Evolutionary conservation across 2,888 invertebrate species (phyloP).

Genomic region (Temnothorax ravouxi): DNA sequence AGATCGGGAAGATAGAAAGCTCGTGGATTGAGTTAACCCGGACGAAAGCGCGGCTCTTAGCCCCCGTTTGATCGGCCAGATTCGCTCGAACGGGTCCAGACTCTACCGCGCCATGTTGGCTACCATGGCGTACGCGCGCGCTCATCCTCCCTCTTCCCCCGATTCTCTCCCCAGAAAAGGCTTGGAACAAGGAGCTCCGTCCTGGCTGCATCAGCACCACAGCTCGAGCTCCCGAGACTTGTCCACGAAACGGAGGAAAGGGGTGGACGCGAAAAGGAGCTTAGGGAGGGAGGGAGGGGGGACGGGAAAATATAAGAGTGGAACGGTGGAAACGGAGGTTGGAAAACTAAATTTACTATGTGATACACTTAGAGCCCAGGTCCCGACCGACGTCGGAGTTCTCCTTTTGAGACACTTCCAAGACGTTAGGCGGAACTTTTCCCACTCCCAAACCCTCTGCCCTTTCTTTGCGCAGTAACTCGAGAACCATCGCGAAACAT

Average conservation of each 20-base stretch:
- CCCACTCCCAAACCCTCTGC: constrained; percentile 62
- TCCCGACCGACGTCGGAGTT: constrained; percentile 75
- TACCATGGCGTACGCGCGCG: constrained; percentile 67
- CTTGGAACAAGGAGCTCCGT: constrained; percentile 57
- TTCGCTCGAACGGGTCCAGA: constrained; percentile 85
- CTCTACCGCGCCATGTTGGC: constrained; percentile 75
- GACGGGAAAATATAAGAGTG: constrained; percentile 40
- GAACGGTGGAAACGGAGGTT: constrained; percentile 76
- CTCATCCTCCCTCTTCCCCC: constrained; percentile 27
- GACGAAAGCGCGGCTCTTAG: constrained; percentile 85
- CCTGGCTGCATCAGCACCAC: constrained; percentile 43
- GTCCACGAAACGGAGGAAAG: constrained; percentile 21
- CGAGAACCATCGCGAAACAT: constrained; percentile 77
- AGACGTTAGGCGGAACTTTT: constrained; percentile 84
- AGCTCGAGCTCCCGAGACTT: constrained; percentile 45
- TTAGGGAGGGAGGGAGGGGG: neutral
- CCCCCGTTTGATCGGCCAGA: constrained; percentile 86
- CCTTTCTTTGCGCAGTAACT: constrained; percentile 72
- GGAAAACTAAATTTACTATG: constrained; percentile 86
- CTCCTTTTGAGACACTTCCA: constrained; percentile 85
- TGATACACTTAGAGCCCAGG: constrained; percentile 85
- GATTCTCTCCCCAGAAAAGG: constrained; percentile 60
- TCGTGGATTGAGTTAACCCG: constrained; percentile 85
- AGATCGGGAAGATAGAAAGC: constrained; percentile 62
- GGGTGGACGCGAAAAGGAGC: constrained; percentile 1